Base-by-base conservation (phyloP, 2,888 invertebrate genomes). In the Sabatieria punctata region DNA sequence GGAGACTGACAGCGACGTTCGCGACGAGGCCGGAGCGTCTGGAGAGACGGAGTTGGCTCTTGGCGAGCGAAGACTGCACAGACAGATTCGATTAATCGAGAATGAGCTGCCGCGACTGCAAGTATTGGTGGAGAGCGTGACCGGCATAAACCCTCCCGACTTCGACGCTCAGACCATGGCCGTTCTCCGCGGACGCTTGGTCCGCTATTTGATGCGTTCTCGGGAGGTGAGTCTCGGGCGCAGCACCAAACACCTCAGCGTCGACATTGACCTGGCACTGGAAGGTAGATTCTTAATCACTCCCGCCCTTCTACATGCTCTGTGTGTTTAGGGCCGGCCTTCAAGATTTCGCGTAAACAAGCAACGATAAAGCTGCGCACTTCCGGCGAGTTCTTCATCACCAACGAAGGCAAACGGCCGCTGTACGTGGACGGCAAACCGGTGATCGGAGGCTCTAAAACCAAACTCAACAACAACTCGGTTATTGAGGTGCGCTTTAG, bases 371-470 rank as follows among this genome's bases (percentile, higher is more conserved):
- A 79, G 61, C 74, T 93, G 52, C 74, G 85, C 45, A 85, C 85
- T 66, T 86, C 82, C 54, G 93, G 91, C 0, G 91, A 93, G 65
- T 95, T 93, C 68, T 85, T 85, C 64, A 76, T 95, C 58, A 80
- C 83, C 21, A 93, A 93, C 40, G 89, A 91, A 66, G 95, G 93
- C 21, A 86, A 88, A 64, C 72, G 91, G 50, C 83, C 91, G 2
- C 80, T 95, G 60, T 89, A 84, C 66, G 82, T 95, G 4, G 91
- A 95, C 66, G 88, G 91, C 1, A 77, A 81, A 50, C 88, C 91
- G 0, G 76, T 95, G 46, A 73, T 86, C 11, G 77, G 78, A 43
- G 88, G 86, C 40, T 83, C 80, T 68, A 88, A 86, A 73, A 80
- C 83, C 47, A 80, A 85, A 58, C 74, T 95, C 18, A 82, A 80